Evolutionary conservation across 2,888 invertebrate genomes (phyloP), one percentile per base, ranked within the genome.

Genomic region (Gymnocheta viridis): DNA sequence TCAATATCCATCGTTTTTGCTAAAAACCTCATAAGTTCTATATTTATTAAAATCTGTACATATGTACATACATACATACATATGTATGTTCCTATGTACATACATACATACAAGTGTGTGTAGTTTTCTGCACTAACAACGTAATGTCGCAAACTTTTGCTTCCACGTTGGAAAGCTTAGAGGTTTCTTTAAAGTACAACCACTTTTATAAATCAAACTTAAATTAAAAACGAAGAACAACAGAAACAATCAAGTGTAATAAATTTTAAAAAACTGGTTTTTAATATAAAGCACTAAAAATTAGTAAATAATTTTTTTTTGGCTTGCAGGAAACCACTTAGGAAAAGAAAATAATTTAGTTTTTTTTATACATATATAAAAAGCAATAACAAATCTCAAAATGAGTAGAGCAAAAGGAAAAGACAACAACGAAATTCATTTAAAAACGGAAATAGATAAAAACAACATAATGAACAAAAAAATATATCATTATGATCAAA

Each of bases 371-470:
- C 19, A 67, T 24, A 24, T 27, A 54, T 10, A 32, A 22, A 70
- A 54, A 6, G 22, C 24, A 51, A 51, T 10, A 54, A 38, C 27
- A 64, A 80, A 73, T 29, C 66, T 22, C 58, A 60, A 73, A 78
- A 41, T 41, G 78, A 24, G 17, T 32, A n/a, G 32, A 76, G 41
- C 47, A 35, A 44, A 41, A 64, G 54, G 29, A 54, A 29, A 64
- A 64, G 6, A 24, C 22, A 38, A 6, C 44, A 72, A 79, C 27
- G 12, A 72, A 72, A 73, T 80, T 66, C 41, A 72, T 80, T 80
- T 66, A 74, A 70, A 83, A 84, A 84, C 84, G 84, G 84, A 84
- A 84, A 84, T 81, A 81, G 84, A 84, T 80, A 81, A 84, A 84
- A 84, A 77, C 77, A 69, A 84, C 47, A 80, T 84, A 80, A 83